A percentile compares a stretch with the other conserved stretches of the same genome.
phyloP scores from a whole-genome alignment of 1,140 invertebrate species.

The Sminthurinus signatus region DNA sequence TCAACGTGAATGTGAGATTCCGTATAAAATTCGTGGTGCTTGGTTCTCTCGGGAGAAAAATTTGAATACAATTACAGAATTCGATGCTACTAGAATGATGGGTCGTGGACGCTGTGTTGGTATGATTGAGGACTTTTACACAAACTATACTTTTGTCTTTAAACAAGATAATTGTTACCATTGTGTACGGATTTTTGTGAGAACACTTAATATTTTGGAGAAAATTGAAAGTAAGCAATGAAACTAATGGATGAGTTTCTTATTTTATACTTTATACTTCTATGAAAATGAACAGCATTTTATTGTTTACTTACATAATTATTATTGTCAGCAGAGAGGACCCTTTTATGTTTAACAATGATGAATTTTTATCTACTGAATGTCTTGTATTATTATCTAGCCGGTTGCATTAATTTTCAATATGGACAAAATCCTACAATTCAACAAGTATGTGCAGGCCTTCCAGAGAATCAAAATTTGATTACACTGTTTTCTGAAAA shows the following conservation, averaged over 20 bases:
- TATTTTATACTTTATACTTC: background rate
- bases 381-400: slow-evolving; percentile 45
- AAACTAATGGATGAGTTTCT: slow-evolving; percentile 15
- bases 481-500: slow-evolving; percentile 85
- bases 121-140: slow-evolving; percentile 62
- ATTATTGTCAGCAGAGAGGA: background rate
- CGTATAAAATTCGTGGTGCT: slow-evolving; percentile 66
- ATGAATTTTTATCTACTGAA: slow-evolving; percentile 28
- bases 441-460: slow-evolving; percentile 64
- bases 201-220: slow-evolving; percentile 83
- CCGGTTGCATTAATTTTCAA: slow-evolving; percentile 64
- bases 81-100: slow-evolving; percentile 69
- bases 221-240: slow-evolving; percentile 66
- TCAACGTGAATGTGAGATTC: slow-evolving; percentile 55
- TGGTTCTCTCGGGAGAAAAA: slow-evolving; percentile 91
- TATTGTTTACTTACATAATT: background rate
- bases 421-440: slow-evolving; percentile 59
- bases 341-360: background rate
- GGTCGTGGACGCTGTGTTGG: slow-evolving; percentile 63
- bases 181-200: slow-evolving; percentile 74
- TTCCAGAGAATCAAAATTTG: slow-evolving; percentile 69
- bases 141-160: slow-evolving; percentile 82
- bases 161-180: slow-evolving; percentile 62
- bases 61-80: slow-evolving; percentile 69
- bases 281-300: no score